phyloP scores from a whole-genome alignment of 2,888 invertebrate genomes.

The Drosophila paucipuncta region DNA sequence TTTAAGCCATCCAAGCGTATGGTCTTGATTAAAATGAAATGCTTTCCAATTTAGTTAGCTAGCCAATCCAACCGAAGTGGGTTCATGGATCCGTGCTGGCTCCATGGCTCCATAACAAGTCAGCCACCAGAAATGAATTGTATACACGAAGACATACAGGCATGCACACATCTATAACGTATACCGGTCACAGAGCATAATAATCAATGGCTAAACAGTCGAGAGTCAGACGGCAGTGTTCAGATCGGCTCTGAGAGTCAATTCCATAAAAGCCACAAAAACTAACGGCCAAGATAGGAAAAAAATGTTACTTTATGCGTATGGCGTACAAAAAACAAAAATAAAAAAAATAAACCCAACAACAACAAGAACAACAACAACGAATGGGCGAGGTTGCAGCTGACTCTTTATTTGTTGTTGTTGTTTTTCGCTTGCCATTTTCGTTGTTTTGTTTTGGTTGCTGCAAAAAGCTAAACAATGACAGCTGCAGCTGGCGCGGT shows the following conservation, averaged over 20 bases:
- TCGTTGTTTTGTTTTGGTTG: conserved; percentile 26
- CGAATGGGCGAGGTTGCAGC: conserved; percentile 29
- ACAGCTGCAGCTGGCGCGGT: conserved; percentile 73
- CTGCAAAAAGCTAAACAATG: conserved; percentile 72
- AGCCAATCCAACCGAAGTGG: conserved; percentile 6
- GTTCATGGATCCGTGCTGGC: conserved; percentile 9
- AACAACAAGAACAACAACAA: conserved; percentile 5
- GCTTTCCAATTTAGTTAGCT: conserved; percentile 10
- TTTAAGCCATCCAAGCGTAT: not conserved
- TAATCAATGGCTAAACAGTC: conserved; percentile 68
- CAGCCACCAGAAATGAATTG: conserved; percentile 3
- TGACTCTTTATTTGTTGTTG: conserved; percentile 27
- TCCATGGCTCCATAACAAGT: conserved; percentile 1
- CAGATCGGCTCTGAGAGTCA: conserved; percentile 29
- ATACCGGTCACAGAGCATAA: conserved; percentile 28
- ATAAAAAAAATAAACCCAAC: not conserved
- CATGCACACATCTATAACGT: not conserved
- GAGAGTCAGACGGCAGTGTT: conserved; percentile 32
- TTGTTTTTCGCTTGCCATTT: conserved; percentile 1
- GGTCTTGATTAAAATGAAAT: conserved; percentile 7
- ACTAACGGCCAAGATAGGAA: conserved; percentile 24
- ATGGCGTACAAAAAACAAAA: conserved; percentile 7
- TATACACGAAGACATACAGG: not conserved
- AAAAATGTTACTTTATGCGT: conserved; percentile 69
- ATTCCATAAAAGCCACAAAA: conserved; percentile 41